Conservation (phyloP, 2,888 invertebrate genomes). For the Acanthosepion lycidas region DNA sequence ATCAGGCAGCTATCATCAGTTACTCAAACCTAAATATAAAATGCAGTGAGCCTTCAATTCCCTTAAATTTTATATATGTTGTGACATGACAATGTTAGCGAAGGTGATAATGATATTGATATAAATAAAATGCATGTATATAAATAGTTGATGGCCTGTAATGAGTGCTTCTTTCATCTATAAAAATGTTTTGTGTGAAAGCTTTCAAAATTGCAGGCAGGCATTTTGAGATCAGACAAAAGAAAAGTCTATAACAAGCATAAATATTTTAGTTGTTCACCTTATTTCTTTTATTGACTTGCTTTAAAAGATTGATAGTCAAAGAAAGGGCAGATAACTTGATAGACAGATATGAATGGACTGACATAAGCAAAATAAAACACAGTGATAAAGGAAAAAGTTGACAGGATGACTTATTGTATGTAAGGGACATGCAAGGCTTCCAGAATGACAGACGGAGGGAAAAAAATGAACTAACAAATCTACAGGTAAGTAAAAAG, state of each 20-base stretch:
- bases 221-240: not conserved
- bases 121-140: not conserved
- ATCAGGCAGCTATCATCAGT: too few relatives aligned
- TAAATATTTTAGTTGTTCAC: not conserved
- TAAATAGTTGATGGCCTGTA: not conserved
- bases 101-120: not conserved
- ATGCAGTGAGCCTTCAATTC: too few relatives aligned
- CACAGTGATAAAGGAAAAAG: not conserved
- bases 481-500: not conserved
- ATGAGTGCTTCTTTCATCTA: not conserved
- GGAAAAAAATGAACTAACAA: not conserved
- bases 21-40: too few relatives aligned
- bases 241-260: not conserved
- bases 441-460: not conserved
- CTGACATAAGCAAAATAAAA: not conserved
- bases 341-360: not conserved
- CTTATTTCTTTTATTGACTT: not conserved
- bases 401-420: not conserved
- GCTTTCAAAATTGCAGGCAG: not conserved
- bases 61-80: too few relatives aligned
- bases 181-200: not conserved
- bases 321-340: not conserved
- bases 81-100: too few relatives aligned
- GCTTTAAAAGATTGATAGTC: not conserved
- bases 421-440: not conserved